A percentile compares a stretch with the other conserved stretches of the same genome.
These are phyloP conservation scores for Nannoperca obscura DNA, from an alignment of 2,797 vertebrate species.

Conservation along the genomic window DNA sequence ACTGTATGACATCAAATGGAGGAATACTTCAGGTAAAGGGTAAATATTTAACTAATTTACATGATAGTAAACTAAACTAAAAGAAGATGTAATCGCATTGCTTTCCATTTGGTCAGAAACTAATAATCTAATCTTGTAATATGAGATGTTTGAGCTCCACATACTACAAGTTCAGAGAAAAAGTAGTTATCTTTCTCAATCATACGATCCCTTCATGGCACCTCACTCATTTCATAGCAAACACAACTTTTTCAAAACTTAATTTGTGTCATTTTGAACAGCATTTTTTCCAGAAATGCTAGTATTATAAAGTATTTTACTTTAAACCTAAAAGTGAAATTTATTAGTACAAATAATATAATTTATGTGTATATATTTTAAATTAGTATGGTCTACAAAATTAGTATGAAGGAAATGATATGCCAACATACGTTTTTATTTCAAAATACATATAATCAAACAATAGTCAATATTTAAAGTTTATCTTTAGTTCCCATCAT, in stretches of 20 bases:
- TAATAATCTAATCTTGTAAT: neutral
- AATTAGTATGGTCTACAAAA: neutral
- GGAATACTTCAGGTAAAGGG: constrained; percentile 9
- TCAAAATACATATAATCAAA: neutral
- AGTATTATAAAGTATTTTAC: neutral
- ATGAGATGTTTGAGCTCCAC: neutral
- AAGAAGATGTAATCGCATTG: neutral
- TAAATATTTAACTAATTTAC: neutral
- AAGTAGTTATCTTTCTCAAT: neutral
- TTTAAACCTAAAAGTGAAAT: neutral
- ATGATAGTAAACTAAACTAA: neutral
- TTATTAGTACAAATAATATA: neutral
- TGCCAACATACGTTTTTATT: neutral
- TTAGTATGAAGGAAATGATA: neutral
- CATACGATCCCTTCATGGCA: neutral
- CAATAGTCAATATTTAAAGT: neutral
- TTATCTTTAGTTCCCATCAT: neutral
- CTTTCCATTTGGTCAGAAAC: neutral
- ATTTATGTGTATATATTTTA: neutral
- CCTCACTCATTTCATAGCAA: constrained; percentile 1
- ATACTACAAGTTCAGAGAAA: neutral
- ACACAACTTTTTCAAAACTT: neutral
- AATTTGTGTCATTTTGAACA: neutral
- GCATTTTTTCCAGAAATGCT: neutral
- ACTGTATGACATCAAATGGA: constrained; percentile 9